These are phyloP conservation scores for Drosophila meridiana DNA, from an alignment of 2,888 invertebrate species.

Conservation along the genomic window DNA sequence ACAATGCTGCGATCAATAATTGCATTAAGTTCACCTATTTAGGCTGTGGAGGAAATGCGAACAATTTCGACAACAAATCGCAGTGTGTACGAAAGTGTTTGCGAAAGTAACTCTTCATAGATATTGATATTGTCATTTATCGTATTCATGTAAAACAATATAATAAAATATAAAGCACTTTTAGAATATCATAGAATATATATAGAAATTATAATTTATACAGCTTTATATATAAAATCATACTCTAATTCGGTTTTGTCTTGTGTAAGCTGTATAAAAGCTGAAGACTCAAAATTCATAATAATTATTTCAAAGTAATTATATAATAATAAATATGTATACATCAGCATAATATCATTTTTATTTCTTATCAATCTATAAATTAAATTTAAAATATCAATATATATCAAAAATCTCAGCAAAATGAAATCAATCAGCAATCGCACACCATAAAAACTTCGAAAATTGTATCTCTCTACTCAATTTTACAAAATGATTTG, in stretches of 20 bases:
- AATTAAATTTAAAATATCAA: not conserved
- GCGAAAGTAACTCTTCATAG: no score
- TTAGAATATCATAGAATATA: not conserved
- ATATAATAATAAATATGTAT: not conserved
- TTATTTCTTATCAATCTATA: not conserved
- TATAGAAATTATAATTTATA: no score
- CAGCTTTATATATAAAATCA: not conserved
- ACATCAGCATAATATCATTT: not conserved
- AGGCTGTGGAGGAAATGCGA: constrained; percentile 59
- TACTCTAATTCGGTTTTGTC: not conserved
- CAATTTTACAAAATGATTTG: no score
- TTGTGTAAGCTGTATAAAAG: not conserved
- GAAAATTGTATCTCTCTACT: no score
- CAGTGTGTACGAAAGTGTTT: not conserved
- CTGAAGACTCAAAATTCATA: not conserved
- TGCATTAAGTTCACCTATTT: constrained; percentile 47
- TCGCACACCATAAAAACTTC: no score
- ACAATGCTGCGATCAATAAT: not conserved
- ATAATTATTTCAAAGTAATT: not conserved
- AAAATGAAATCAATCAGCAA: no score
- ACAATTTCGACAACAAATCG: constrained; percentile 43
- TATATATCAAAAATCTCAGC: not conserved
- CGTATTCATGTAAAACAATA: not conserved
- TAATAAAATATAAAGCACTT: not conserved
- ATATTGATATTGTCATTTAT: not conserved